Base-by-base conservation (phyloP, 2,888 invertebrate species). In the Drosophila differens region DNA sequence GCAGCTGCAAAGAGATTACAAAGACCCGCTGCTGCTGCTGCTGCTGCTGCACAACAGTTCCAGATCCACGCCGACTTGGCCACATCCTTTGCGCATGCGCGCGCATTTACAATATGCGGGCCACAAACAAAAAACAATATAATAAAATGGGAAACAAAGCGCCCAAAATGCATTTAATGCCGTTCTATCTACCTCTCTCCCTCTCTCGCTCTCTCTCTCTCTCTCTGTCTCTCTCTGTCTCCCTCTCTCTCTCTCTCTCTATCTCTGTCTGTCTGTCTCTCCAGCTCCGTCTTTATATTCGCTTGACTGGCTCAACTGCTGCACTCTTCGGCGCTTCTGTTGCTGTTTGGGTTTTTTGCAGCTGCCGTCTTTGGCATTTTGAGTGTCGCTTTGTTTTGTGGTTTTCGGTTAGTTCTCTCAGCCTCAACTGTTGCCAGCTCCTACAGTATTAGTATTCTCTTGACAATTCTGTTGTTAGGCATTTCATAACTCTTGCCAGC, bases 31-130 rank as follows among this genome's bases (percentile, higher is more conserved):
- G 28, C 10, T 51, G 25, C 25, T n/a, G 16, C n/a, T 52, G 28
- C 49, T 53, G 54, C 44, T 32, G 52, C 49, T 4, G 28, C 51
- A 59, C 72, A 81, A 55, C 52, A 55, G 41, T 47, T 55, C 59
- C 67, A 61, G 68, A 32, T 14, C 19, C 62, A 7, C 6, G 51
- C 16, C 44, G 68, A 65, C 51, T 65, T 52, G 58, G 80, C 54
- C 80, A 76, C 76, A 84, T 87, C 89, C 85, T 90, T 87, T 87
- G 90, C 83, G 87, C 87, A 90, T 85, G 89, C 89, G 89, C 90
- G 89, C 90, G 90, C 91, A 90, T 89, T 88, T 74, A 80, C 49
- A 65, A 64, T 70, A 71, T 72, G 70, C 61, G 69, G 70, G 62
- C 74, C 51, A 64, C 74, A 73, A 65, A 67, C 54, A 61, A 39